phyloP scores from a whole-genome alignment of 1,140 invertebrate species.

The Tribolium madens region DNA sequence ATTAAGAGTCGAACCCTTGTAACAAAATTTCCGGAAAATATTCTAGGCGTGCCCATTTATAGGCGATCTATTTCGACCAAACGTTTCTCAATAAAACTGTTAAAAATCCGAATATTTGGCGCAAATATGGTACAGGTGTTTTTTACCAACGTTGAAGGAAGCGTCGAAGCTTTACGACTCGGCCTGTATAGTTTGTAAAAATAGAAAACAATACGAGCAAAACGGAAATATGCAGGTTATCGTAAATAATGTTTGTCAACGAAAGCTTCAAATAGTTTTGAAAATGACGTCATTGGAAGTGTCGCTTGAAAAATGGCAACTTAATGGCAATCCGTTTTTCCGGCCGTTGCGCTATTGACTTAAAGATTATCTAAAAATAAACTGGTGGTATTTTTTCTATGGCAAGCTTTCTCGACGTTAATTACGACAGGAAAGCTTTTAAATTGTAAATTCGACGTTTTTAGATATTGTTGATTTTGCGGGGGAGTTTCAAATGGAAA shows the following conservation, averaged over 20 bases:
- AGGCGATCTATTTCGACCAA: background rate
- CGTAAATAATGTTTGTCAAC: background rate
- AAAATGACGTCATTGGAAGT: conserved; percentile 23
- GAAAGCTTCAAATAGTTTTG: conserved; percentile 2
- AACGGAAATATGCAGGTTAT: conserved; percentile 8
- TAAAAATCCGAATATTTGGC: conserved; percentile 14
- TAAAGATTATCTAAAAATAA: conserved; percentile 35
- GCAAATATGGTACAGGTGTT: background rate
- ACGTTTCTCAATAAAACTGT: background rate
- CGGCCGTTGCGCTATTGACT: conserved; percentile 16
- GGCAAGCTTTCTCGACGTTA: conserved; percentile 14
- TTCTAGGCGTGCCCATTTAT: background rate
- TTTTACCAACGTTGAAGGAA: conserved; percentile 22
- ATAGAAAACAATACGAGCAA: conserved; percentile 10
- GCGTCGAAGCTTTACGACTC: background rate
- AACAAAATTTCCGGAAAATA: too few species aligned
- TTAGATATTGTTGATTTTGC: conserved; percentile 18
- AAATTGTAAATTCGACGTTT: conserved; percentile 2
- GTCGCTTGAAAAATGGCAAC: conserved; percentile 23
- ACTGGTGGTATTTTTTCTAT: background rate
- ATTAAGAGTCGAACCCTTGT: too few species aligned
- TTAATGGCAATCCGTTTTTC: conserved; percentile 27
- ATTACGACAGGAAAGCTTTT: conserved; percentile 31
- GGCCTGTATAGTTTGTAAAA: background rate
- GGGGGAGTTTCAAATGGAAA: background rate